Evolutionary conservation across 92 coral and sea anemone species (phyloP), one percentile per base, ranked within the genome.

Genomic region (Phenganax stokvisi): DNA sequence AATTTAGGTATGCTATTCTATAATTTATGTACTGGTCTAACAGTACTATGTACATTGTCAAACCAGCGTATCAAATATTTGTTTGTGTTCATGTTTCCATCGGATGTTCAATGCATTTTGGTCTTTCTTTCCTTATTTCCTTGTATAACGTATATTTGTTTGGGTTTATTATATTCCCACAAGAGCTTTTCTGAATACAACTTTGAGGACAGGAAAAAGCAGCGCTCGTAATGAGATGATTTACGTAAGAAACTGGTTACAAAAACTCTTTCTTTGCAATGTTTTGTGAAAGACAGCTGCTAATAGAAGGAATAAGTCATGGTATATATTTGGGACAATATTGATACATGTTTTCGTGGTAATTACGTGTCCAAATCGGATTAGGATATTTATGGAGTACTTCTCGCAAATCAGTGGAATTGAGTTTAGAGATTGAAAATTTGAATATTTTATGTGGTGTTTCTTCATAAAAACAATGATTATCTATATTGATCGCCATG

Each of bases 181-280:
- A 68, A 13, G 47, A 68, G 73, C 54, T 68, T 37, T 53, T 30
- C 47, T 37, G 10, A 52, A 53, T 37, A 37, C 47, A 37, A 37
- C 47, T 30, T 10, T 68, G 31, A 68, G 11, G 30, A 28, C 73
- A 30, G 73, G 73, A 68, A 64, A 25, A 53, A 68, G 53, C 54
- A 28, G 73, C 16, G 9, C 16, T 4, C 3, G 7, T 28, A 68
- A 68, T 68, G 12, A 37, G 47, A n/a, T 64, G 37, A 68, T 68
- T 68, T 68, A 37, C 73, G 73, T 68, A 68, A 68, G 1, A 68
- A 0, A 52, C 12, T 37, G 53, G 54, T 68, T 28, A 20, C 70
- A 64, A 68, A 68, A 68, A 37, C 54, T 68, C 73, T 68, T 68
- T 68, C 13, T 30, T 68, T 30, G n/a, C 73, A 68, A 29, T 68